Evolutionary conservation across 2,888 invertebrate species (phyloP), one percentile per base, ranked within the genome.

Genomic region (Chymomyza amoena): DNA sequence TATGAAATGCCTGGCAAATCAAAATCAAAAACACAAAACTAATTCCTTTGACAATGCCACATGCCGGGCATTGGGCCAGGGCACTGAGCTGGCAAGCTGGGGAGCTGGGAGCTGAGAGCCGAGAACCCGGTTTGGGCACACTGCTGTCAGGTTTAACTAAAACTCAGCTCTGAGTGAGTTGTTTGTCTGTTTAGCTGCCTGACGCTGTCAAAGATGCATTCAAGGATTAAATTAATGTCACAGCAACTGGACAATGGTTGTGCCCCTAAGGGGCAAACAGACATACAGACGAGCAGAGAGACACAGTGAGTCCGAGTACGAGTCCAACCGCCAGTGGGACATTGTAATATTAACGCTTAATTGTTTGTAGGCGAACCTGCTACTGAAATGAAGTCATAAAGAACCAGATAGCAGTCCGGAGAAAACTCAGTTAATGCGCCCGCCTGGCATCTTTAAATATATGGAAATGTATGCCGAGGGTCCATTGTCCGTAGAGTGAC

Each of bases 161-260:
- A 57, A 25, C 15, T 66, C 66, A 77, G 63, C 28, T 61, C 60
- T 69, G 69, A 62, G 54, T 76, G 69, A 71, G 72, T 69, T 72
- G 67, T 68, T 74, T 63, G 57, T 68, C 50, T 68, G 62, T 54
- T 54, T 20, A 45, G 20, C 63, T 54, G 60, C 57, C 57, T 78
- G 71, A 73, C 76, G 76, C 80, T 83, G 87, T 87, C 87, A 87
- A 85, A 85, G 84, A 85, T 85, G 84, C 84, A 87, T 85, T 85
- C 84, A 85, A 87, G 84, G 87, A 87, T 85, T 85, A 85, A 85
- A 85, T 85, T 85, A 85, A 85, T 85, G 84, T 85, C 84, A 85
- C 78, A 87, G 84, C 84, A 84, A 84, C 77, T 80, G 83, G 83
- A 84, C 83, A 84, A 84, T 84, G 68, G 87, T 50, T 28, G 45